Percentiles rank a stretch among this genome's conserved stretches.
phyloP scores from a whole-genome alignment of 2,113 vertebrate genomes.

The Gallinago media region DNA sequence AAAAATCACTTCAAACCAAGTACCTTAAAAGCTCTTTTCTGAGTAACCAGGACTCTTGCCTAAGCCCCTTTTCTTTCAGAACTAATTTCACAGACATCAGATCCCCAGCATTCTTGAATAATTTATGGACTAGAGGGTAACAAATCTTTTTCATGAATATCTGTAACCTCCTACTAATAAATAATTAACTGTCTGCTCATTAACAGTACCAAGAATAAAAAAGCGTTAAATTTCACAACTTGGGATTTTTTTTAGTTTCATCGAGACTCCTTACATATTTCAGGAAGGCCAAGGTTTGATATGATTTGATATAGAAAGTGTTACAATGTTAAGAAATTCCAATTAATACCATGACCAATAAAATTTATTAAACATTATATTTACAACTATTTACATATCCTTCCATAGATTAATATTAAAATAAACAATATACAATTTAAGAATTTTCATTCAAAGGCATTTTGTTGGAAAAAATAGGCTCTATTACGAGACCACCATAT shows the following conservation, averaged over 20 bases:
- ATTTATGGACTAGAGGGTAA: slow-evolving; percentile 31
- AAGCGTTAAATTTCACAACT: background rate
- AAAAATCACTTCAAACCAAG: background rate
- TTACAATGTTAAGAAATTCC: slow-evolving; percentile 68
- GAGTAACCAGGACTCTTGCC: background rate
- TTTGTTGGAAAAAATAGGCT: slow-evolving; percentile 92
- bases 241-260: background rate
- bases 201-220: background rate
- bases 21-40: background rate
- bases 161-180: slow-evolving; percentile 61
- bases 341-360: slow-evolving; percentile 93
- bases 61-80: background rate
- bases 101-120: slow-evolving; percentile 57
- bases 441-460: slow-evolving; percentile 98
- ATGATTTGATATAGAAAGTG: slow-evolving; percentile 34
- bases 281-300: slow-evolving; percentile 43
- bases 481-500: slow-evolving; percentile 86
- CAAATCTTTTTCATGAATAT: slow-evolving; percentile 53
- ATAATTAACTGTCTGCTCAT: slow-evolving; percentile 25
- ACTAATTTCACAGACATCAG: slow-evolving; percentile 40
- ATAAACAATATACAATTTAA: slow-evolving; percentile 98
- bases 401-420: slow-evolving; percentile 99
- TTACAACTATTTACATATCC: slow-evolving; percentile 97
- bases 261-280: background rate
- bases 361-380: slow-evolving; percentile 99